Evolutionary conservation across 2,888 invertebrate genomes (phyloP).

Genomic region (Trachelus tabidus): DNA sequence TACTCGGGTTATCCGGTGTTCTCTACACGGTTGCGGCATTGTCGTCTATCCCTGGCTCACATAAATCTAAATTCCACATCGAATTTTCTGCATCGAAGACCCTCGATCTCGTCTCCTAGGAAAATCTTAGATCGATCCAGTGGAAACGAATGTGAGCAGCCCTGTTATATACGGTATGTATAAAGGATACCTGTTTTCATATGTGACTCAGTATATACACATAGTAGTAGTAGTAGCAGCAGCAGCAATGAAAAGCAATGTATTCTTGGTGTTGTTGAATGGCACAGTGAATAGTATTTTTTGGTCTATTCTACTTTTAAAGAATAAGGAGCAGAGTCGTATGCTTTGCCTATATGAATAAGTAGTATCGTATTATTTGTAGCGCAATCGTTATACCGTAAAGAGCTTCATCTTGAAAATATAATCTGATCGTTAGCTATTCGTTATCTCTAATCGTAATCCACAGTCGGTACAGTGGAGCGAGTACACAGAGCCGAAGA

Average conservation of each 20-base stretch:
- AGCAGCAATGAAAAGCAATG: neutral
- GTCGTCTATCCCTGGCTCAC: constrained; percentile 38
- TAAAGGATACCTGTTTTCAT: too few species aligned
- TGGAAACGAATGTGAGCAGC: neutral
- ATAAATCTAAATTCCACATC: constrained; percentile 35
- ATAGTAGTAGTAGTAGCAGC: too few species aligned
- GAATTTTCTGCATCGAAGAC: neutral
- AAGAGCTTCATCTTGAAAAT: constrained; percentile 54
- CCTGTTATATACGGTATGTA: too few species aligned
- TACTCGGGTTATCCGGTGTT: constrained; percentile 41
- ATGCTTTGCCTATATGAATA: neutral
- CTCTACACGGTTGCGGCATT: constrained; percentile 33
- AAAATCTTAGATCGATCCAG: neutral
- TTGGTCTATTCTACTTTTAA: neutral
- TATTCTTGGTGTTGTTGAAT: neutral
- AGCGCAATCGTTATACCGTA: constrained; percentile 33
- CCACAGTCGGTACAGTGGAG: constrained; percentile 40
- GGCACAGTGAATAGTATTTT: neutral
- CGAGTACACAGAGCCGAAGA: constrained; percentile 26
- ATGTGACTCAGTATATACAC: neutral
- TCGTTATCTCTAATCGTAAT: constrained; percentile 46
- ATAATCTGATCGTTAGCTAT: constrained; percentile 59
- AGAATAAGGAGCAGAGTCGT: neutral
- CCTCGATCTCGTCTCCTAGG: neutral
- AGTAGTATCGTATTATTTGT: neutral